Evolutionary conservation across 2,113 vertebrate genomes (phyloP), one percentile per base, ranked within the genome.

Genomic region (Coregonus clupeaformis): DNA sequence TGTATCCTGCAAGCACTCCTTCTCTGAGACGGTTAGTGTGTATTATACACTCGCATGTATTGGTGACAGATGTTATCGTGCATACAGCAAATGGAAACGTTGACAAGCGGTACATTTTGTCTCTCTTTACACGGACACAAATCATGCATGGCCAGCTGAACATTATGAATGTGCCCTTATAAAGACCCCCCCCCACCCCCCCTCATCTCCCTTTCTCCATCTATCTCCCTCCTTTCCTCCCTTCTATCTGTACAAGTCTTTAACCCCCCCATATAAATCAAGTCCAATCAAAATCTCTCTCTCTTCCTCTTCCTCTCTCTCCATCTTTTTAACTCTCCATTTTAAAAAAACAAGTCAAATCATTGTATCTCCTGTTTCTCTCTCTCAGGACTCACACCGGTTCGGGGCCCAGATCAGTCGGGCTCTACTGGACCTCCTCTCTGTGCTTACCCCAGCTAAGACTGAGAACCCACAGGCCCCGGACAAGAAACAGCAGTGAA

Each of bases 1-100:
- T 24, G 92, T 97, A 80, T 95, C 96, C 4, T 94, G 93, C 90
- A 96, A 94, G 78, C 71, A 92, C 64, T 96, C 95, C 79, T 93
- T 93, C 85, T 68, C 72, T n/a, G 90, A 94, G 63, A 96, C 96
- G 49, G 96, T 97, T 52, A 91, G 92, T 87, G 52, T 4, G 25
- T n/a, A 70, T 16, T 5, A 49, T 30, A 12, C 49, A 59, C 2
- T 45, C 22, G 3, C 4, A n/a, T 57, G n/a, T n/a, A n/a, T n/a
- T n/a, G n/a, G n/a, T n/a, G n/a, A n/a, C n/a, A n/a, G n/a, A n/a
- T n/a, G n/a, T n/a, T n/a, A n/a, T n/a, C n/a, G n/a, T n/a, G n/a
- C n/a, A n/a, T n/a, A n/a, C 27, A 27, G 27, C 27, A 27, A 27
- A 27, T 27, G 27, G 27, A 27, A 27, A 27, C 27, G 27, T 27